Percentiles rank a stretch among this genome's conserved stretches.
Evolutionary conservation across 2,113 vertebrate species (phyloP).

Genomic region (Neotoma lepida): DNA sequence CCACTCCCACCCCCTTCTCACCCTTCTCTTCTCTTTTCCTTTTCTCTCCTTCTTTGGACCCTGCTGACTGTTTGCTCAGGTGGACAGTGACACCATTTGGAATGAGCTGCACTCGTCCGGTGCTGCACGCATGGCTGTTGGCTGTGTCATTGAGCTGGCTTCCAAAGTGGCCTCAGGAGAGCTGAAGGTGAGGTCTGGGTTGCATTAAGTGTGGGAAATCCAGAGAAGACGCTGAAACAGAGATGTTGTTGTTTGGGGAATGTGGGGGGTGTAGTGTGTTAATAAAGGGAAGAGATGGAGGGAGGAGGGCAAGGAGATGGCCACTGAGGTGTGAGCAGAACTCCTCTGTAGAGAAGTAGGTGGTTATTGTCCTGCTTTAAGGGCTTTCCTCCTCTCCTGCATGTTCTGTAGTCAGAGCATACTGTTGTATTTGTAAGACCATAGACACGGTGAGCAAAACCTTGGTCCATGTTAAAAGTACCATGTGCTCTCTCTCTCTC

Average conservation of each 20-base stretch:
- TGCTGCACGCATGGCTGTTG: constrained; percentile 90
- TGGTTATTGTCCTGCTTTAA: neutral
- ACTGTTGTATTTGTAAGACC: neutral
- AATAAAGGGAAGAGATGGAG: constrained; percentile 44
- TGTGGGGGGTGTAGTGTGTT: constrained; percentile 63
- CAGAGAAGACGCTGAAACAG: constrained; percentile 83
- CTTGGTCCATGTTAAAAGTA: constrained; percentile 15
- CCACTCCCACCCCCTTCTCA: constrained; percentile 29
- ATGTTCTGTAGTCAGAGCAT: fast-evolving
- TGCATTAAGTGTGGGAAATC: constrained; percentile 89
- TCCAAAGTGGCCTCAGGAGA: constrained; percentile 90
- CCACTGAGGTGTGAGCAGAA: constrained; percentile 76
- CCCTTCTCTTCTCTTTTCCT: constrained; percentile 70
- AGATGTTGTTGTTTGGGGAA: constrained; percentile 75
- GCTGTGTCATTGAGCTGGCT: constrained; percentile 93
- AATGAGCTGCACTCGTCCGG: constrained; percentile 91
- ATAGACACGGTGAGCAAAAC: constrained; percentile 29
- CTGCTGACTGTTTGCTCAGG: constrained; percentile 96
- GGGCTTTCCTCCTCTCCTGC: constrained; percentile 23
- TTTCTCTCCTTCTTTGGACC: constrained; percentile 76
- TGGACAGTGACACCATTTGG: constrained; percentile 98
- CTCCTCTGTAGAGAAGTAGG: constrained; percentile 35
- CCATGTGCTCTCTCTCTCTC: too few relatives aligned
- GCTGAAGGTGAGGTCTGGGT: constrained; percentile 91
- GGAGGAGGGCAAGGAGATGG: neutral